Conservation (phyloP, 30 jellyfish, hydroid and myxozoan species). For the Turritopsis dohrnii region DNA sequence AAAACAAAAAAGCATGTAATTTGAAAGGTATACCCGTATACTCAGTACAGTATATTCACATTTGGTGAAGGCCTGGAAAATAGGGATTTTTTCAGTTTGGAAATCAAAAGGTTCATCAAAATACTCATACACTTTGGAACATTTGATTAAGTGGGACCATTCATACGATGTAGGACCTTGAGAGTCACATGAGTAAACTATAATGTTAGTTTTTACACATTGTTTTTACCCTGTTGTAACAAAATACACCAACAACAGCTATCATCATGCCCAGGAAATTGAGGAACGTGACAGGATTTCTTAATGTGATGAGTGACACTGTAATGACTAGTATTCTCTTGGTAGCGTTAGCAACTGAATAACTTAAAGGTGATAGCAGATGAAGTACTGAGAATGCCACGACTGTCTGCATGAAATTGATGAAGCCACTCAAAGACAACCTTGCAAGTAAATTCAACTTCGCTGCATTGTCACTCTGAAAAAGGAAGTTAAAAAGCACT, state of each 20-base stretch:
- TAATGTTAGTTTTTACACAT: no score
- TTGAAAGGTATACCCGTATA: neutral
- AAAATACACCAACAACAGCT: conserved; percentile 82
- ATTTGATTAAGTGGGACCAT: no score
- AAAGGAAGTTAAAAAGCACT: neutral
- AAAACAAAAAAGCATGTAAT: neutral
- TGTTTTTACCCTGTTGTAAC: conserved; percentile 92
- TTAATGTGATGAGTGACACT: conserved; percentile 66
- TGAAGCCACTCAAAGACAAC: conserved; percentile 71
- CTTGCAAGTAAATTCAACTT: conserved; percentile 40
- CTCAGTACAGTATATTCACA: no score
- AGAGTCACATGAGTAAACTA: no score
- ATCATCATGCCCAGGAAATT: conserved; percentile 72
- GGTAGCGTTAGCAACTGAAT: conserved; percentile 89
- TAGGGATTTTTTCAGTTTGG: no score
- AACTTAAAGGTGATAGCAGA: conserved; percentile 83
- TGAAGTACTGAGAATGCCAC: conserved; percentile 81
- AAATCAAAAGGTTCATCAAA: no score
- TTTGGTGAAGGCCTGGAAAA: no score
- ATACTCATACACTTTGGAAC: no score
- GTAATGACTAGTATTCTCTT: conserved; percentile 77
- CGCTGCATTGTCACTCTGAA: conserved; percentile 40
- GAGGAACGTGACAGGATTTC: conserved; percentile 71
- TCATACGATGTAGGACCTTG: no score
- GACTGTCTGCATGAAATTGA: conserved; percentile 77